Evolutionary conservation across 1,140 invertebrate species (phyloP).

Genomic region (Grapholita molesta): DNA sequence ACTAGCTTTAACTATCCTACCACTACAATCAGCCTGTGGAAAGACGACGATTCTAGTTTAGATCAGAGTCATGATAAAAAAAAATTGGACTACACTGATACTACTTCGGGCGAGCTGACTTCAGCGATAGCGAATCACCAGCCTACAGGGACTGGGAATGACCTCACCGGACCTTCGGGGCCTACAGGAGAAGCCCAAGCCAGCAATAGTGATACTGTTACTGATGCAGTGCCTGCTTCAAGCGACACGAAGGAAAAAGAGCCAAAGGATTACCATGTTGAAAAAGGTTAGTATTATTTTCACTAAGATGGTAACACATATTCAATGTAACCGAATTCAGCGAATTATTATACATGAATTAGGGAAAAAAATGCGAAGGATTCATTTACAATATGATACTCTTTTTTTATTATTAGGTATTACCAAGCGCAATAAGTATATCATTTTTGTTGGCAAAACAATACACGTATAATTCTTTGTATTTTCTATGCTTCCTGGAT

Average conservation of each 20-base stretch:
- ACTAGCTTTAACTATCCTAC: constrained; percentile 5
- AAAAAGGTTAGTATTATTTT: constrained; percentile 44
- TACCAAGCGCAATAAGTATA: no score
- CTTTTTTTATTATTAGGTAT: no score
- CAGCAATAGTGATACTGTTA: constrained; percentile 21
- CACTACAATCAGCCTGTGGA: constrained; percentile 8
- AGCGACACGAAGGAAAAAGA: constrained; percentile 44
- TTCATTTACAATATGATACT: no score
- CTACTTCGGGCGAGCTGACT: background rate
- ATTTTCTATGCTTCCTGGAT: no score
- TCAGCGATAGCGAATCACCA: no score
- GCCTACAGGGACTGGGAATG: no score
- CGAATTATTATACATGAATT: no score
- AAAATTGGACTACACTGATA: background rate
- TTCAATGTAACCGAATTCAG: no score
- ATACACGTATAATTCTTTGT: no score
- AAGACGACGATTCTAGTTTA: background rate
- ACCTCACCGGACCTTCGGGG: background rate
- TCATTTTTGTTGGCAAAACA: no score
- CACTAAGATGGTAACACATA: background rate
- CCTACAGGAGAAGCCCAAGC: background rate
- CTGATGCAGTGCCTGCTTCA: constrained; percentile 44
- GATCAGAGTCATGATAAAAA: background rate
- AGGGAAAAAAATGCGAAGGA: no score
- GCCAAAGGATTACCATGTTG: constrained; percentile 36